Evolutionary conservation across 2,113 vertebrate species (phyloP).

Genomic region (Quiscalus mexicanus): DNA sequence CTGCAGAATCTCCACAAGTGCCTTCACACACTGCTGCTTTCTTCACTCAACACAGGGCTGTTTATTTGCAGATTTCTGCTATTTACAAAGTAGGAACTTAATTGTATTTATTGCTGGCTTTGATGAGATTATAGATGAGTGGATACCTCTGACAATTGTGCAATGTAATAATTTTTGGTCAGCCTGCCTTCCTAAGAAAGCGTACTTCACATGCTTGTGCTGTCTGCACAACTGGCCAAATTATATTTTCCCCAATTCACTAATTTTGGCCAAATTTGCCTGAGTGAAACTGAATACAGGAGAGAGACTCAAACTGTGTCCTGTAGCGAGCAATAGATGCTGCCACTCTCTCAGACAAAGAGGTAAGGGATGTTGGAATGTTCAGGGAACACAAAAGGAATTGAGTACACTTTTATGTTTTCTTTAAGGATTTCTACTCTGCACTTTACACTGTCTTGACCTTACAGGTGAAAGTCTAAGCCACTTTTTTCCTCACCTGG

Average conservation of each 20-base stretch:
- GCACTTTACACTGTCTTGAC: background rate
- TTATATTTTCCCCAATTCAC: background rate
- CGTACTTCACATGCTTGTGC: background rate
- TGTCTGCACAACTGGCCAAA: background rate
- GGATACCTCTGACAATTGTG: background rate
- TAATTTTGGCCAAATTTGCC: background rate
- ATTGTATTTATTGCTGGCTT: background rate
- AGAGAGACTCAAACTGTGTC: background rate
- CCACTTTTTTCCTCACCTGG: background rate
- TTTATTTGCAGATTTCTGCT: background rate
- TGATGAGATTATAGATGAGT: background rate
- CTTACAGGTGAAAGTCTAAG: background rate
- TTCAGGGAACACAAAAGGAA: background rate
- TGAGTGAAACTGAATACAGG: background rate
- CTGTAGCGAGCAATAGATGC: background rate
- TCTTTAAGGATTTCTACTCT: background rate
- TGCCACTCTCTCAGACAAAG: background rate
- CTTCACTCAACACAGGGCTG: background rate
- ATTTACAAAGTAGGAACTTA: background rate
- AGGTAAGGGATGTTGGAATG: background rate
- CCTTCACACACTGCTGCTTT: background rate
- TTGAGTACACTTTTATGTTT: background rate
- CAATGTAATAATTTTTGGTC: background rate
- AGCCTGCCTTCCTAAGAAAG: background rate
- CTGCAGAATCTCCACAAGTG: background rate